Evolutionary conservation across 2,888 invertebrate genomes (phyloP).

Genomic region (Tachystola acroxantha): DNA sequence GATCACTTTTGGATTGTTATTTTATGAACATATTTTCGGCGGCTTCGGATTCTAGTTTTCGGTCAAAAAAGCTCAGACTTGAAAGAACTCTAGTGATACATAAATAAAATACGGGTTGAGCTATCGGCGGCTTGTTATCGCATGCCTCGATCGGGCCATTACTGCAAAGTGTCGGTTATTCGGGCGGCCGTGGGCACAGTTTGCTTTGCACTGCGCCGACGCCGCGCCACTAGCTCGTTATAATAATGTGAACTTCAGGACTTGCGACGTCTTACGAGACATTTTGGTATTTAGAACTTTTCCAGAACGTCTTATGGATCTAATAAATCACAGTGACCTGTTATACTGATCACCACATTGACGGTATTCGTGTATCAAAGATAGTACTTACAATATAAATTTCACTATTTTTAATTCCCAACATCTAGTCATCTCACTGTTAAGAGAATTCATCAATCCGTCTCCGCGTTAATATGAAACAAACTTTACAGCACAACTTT

Average conservation of each 20-base stretch:
- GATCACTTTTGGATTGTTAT: too few species aligned
- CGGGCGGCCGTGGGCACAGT: constrained; percentile 67
- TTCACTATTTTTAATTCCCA: too few species aligned
- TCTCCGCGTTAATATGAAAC: too few species aligned
- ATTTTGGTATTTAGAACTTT: constrained; percentile 27
- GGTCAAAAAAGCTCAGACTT: neutral
- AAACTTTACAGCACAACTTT: too few species aligned
- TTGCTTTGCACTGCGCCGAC: constrained; percentile 64
- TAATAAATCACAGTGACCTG: too few species aligned
- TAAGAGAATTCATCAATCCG: too few species aligned
- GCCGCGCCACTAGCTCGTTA: constrained; percentile 69
- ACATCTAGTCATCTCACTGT: too few species aligned
- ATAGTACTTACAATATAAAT: too few species aligned
- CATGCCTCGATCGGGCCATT: constrained; percentile 73
- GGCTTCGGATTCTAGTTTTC: neutral
- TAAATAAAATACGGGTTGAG: constrained; percentile 79
- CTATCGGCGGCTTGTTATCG: constrained; percentile 79
- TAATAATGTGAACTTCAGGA: constrained; percentile 77
- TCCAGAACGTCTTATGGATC: too few species aligned
- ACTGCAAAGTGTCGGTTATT: constrained; percentile 72
- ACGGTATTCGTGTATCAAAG: too few species aligned
- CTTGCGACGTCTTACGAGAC: constrained; percentile 66
- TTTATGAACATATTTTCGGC: too few species aligned
- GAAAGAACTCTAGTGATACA: constrained; percentile 41
- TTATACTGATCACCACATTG: too few species aligned